Base-by-base conservation (phyloP, 2,113 vertebrate genomes). In the Oenanthe oenanthe region DNA sequence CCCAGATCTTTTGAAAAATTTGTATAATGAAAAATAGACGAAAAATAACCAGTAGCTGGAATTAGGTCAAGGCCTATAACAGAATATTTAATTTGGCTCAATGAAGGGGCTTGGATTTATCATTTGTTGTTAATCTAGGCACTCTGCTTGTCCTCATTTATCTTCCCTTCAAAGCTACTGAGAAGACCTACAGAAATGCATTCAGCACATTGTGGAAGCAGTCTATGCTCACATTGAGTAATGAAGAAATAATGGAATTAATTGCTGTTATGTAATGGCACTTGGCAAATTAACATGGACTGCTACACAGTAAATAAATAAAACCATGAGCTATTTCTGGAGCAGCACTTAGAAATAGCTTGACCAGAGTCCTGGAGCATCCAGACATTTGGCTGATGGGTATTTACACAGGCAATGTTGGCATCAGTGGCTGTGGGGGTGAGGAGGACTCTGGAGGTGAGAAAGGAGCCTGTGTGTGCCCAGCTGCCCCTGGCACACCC, bases 231-330 rank as follows among this genome's bases (percentile, higher is more conserved):
- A 75, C 68, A 92, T 63, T 48, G 45, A 80, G 92, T 75, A 93
- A 89, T 68, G 89, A 96, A 81, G 93, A 91, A 95, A 88, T 97
- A 81, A 93, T 93, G 72, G 68, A 78, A 93, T 89, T 95, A 96
- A 95, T 93, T 81, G 77, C 68, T 75, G 43, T 96, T 95, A 92
- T 2, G n/a, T 77, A 96, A 93, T 75, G 61, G 53, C 73, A 87
- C 89, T 96, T 93, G 91, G 84, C 76, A 89, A 95, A 96, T 92
- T 81, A 91, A 82, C 5, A 21, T 48, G 53, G 22, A 24, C 40
- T 21, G 65, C 76, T 60, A 48, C 22, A 73, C 48, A 65, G 58
- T 81, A 87, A 93, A 87, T 81, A 87, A 93, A 87, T 72, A 93
- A 93, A 93, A 57, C 31, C 79, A 42, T 17, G 25, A 42, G 40